Conservation (phyloP, 1,140 invertebrate species). For the Oncopeltus fasciatus region DNA sequence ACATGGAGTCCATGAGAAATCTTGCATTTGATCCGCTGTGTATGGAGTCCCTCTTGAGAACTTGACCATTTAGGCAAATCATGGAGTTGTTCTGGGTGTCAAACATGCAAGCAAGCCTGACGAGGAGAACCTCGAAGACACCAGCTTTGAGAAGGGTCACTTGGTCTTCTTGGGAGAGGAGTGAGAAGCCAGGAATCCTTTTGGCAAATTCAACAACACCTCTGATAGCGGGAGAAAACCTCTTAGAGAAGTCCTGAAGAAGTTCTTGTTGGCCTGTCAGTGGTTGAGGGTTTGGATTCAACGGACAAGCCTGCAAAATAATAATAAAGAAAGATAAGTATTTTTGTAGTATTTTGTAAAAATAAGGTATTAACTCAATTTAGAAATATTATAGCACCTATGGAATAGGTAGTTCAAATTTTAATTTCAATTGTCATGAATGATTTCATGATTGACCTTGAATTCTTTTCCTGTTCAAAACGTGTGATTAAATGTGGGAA, state of each 20-base stretch:
- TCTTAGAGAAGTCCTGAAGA: conserved; percentile 76
- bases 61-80: conserved; percentile 82
- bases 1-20: conserved; percentile 91
- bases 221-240: conserved; percentile 88
- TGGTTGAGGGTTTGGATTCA: conserved; percentile 83
- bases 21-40: conserved; percentile 79
- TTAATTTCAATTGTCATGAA: too few species aligned
- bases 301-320: conserved; percentile 68
- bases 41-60: conserved; percentile 76
- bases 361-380: too few species aligned
- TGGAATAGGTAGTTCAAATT: too few species aligned
- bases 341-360: not conserved
- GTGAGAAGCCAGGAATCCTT: conserved; percentile 86
- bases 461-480: too few species aligned
- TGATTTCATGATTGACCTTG: too few species aligned
- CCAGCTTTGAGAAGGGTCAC: conserved; percentile 91
- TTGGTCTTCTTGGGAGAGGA: conserved; percentile 90
- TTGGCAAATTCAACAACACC: conserved; percentile 97
- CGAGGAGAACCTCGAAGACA: conserved; percentile 84
- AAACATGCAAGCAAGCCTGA: conserved; percentile 86
- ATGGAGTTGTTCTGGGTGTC: conserved; percentile 75
- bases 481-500: too few species aligned
- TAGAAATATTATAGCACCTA: too few species aligned
- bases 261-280: conserved; percentile 60
- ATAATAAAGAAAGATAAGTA: not conserved